These are phyloP conservation scores for Sinocyclocheilus maitianheensis DNA, from an alignment of 2,113 vertebrate genomes.

Conservation along the genomic window DNA sequence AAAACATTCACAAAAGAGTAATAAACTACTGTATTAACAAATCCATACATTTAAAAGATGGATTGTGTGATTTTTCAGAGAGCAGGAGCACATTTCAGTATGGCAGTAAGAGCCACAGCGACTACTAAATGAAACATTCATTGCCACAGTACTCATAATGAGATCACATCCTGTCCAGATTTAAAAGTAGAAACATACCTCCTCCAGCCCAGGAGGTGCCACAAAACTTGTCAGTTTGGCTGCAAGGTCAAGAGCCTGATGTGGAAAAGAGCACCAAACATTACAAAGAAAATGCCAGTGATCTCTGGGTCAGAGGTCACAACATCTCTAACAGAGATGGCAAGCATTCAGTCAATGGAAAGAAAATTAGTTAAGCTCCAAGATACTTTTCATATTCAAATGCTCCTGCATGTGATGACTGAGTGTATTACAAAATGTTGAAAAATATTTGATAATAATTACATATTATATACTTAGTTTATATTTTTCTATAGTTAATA, in stretches of 20 bases:
- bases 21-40: not conserved
- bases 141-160: not conserved
- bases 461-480: not conserved
- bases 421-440: not conserved
- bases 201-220: constrained; percentile 71
- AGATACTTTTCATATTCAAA: not conserved
- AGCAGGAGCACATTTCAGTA: not conserved
- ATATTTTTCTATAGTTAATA: not conserved
- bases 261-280: constrained; percentile 71
- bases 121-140: not conserved
- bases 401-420: not conserved
- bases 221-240: constrained; percentile 76
- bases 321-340: constrained; percentile 53
- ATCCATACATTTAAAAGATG: not conserved
- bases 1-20: not conserved
- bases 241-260: constrained; percentile 72
- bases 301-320: constrained; percentile 62
- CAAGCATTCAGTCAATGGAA: constrained; percentile 10
- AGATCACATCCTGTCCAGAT: constrained; percentile 2
- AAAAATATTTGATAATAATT: not conserved
- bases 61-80: not conserved
- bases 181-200: constrained; percentile 68
- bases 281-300: constrained; percentile 65
- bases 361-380: not conserved
- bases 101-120: not conserved